A percentile compares a stretch with the other conserved stretches of the same genome.
phyloP scores from a whole-genome alignment of 2,113 vertebrate genomes.

The Scartelaos histophorus region DNA sequence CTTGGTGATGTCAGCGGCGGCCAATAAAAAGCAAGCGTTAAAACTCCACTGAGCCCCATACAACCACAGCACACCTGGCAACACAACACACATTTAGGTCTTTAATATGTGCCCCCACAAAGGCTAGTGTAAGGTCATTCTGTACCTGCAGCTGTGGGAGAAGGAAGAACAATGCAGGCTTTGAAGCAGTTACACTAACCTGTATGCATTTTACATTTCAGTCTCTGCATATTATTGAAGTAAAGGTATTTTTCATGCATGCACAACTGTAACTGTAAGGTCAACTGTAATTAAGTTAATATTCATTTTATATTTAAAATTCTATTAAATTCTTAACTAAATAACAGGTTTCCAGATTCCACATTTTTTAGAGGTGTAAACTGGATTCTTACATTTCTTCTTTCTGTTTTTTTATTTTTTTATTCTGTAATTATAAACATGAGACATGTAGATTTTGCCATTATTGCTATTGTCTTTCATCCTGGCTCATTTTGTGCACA shows the following conservation, averaged over 20 bases:
- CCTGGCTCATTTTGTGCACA: neutral
- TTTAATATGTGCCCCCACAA: constrained; percentile 43
- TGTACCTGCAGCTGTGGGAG: constrained; percentile 9
- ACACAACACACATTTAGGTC: constrained; percentile 58
- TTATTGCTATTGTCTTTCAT: neutral
- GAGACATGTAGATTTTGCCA: too few relatives aligned
- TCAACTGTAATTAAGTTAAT: neutral
- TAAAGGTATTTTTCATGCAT: neutral
- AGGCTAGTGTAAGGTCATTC: constrained; percentile 11
- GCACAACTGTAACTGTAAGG: too few relatives aligned
- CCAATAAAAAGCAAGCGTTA: constrained; percentile 62
- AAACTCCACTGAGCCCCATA: constrained; percentile 67
- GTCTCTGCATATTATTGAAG: neutral
- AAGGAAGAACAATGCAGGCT: constrained; percentile 1
- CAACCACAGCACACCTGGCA: constrained; percentile 66
- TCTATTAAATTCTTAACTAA: too few relatives aligned
- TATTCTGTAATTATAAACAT: too few relatives aligned
- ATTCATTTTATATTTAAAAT: too few relatives aligned
- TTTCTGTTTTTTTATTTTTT: too few relatives aligned
- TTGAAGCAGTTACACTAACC: neutral
- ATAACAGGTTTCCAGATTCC: too few relatives aligned
- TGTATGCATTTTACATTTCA: neutral
- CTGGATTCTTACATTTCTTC: too few relatives aligned
- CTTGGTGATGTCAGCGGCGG: constrained; percentile 61
- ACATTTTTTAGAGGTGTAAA: neutral